Conservation (phyloP, 2,113 vertebrate species). For the Silurus asotus region DNA sequence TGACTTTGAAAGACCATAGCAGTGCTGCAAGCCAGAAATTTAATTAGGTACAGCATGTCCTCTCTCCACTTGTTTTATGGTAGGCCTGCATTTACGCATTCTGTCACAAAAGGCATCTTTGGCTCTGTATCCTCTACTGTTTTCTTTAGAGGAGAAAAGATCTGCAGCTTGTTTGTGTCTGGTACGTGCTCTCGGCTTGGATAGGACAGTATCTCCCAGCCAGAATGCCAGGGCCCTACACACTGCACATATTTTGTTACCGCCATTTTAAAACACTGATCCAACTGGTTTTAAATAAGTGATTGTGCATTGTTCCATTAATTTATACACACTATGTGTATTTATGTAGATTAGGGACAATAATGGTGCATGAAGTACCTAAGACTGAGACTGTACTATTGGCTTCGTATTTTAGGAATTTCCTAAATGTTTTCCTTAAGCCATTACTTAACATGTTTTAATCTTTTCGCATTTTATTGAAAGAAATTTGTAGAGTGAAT, state of each 20-base stretch:
- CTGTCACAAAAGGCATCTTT: slow-evolving; percentile 13
- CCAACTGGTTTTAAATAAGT: not conserved
- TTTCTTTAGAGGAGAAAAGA: slow-evolving; percentile 7
- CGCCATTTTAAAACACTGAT: not conserved
- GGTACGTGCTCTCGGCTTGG: not conserved
- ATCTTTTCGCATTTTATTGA: not conserved
- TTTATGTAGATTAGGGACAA: not conserved
- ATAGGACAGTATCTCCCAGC: not conserved
- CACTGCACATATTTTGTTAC: not conserved
- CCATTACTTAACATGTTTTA: not conserved
- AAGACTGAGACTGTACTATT: not conserved
- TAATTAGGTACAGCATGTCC: slow-evolving; percentile 24
- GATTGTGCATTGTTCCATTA: not conserved
- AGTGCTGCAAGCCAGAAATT: slow-evolving; percentile 6
- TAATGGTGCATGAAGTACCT: not conserved
- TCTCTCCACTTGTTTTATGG: slow-evolving; percentile 3
- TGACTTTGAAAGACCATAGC: slow-evolving; percentile 15
- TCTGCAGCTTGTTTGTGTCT: not conserved
- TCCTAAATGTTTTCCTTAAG: not conserved
- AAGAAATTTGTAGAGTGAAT: not conserved
- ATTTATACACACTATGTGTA: too few species aligned
- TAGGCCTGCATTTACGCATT: slow-evolving; percentile 11
- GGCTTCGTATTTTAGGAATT: not conserved
- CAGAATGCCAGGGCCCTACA: not conserved
- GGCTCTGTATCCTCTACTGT: slow-evolving; percentile 1